Evolutionary conservation across 35 echinoderm and acorn worm species (phyloP), one percentile per base, ranked within the genome.

Genomic region (Anneissia japonica): DNA sequence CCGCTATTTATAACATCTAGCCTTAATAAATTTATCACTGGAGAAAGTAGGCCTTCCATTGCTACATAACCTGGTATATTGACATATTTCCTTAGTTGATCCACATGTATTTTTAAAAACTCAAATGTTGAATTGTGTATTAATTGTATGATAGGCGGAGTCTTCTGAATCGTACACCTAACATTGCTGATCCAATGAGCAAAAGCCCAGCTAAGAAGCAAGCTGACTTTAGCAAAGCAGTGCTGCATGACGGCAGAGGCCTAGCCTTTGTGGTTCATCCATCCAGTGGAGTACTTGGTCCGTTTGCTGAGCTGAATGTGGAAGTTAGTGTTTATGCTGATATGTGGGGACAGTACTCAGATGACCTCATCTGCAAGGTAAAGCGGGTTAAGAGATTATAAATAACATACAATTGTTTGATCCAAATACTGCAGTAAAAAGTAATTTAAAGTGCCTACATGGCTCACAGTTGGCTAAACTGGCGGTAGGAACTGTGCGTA

Each of bases 341-440:
- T 40, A 99, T 99, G 96, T 99, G 96, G 96, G 96, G 96, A 2
- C 37, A 73, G 29, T 99, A 99, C 77, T 89, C 77, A 5, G 96
- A 99, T 41, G 82, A 93, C 46, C 84, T 99, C 4, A 80, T 91
- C 14, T 99, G 91, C 38, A 93, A 89, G 81, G 95, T 99, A 85
- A 82, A 39, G 23, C 30, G 30, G 46, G 17, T 81, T n/a, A n/a
- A n/a, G n/a, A n/a, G n/a, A n/a, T n/a, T n/a, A n/a, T n/a, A n/a
- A n/a, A n/a, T n/a, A n/a, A n/a, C n/a, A n/a, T n/a, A n/a, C n/a
- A n/a, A n/a, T n/a, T n/a, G n/a, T n/a, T n/a, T n/a, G n/a, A n/a
- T n/a, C n/a, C n/a, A n/a, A n/a, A n/a, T n/a, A n/a, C n/a, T n/a
- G n/a, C n/a, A n/a, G n/a, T n/a, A n/a, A n/a, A n/a, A n/a, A n/a